These are phyloP conservation scores for Bujurquina vittata DNA, from an alignment of 2,113 vertebrate species.

Conservation along the genomic window DNA sequence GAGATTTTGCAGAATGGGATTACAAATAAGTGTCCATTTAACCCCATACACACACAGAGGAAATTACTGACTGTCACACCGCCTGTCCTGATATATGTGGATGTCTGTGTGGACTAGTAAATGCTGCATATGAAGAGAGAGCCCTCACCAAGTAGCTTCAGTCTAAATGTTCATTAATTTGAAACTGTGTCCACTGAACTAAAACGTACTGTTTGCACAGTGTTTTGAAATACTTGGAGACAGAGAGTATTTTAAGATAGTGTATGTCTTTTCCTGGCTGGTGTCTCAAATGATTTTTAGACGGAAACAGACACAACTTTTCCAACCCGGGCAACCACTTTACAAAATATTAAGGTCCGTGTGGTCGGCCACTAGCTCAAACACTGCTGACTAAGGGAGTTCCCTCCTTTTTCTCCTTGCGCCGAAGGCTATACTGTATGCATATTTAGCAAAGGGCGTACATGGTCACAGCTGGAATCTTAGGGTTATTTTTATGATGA, in stretches of 20 bases:
- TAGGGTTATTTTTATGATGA: constrained; percentile 35
- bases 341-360: constrained; percentile 40
- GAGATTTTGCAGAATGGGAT: constrained; percentile 22
- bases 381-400: constrained; percentile 55
- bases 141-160: background rate
- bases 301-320: background rate
- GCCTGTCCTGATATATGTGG: constrained; percentile 2
- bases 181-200: constrained; percentile 12
- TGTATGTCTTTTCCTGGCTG: background rate
- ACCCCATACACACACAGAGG: constrained; percentile 47
- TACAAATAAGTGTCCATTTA: constrained; percentile 29
- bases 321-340: constrained; percentile 14
- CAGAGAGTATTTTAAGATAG: background rate
- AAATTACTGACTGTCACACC: constrained; percentile 42
- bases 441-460: constrained; percentile 24
- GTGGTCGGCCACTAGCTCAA: constrained; percentile 43
- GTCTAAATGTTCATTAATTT: background rate
- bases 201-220: constrained; percentile 10
- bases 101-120: background rate
- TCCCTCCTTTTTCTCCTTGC: constrained; percentile 23
- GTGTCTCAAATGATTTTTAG: background rate
- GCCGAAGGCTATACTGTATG: background rate
- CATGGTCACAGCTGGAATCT: constrained; percentile 49
- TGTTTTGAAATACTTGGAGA: constrained; percentile 4
- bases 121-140: background rate